Evolutionary conservation across 2,797 vertebrate species (phyloP).

Genomic region (Argya squamiceps): DNA sequence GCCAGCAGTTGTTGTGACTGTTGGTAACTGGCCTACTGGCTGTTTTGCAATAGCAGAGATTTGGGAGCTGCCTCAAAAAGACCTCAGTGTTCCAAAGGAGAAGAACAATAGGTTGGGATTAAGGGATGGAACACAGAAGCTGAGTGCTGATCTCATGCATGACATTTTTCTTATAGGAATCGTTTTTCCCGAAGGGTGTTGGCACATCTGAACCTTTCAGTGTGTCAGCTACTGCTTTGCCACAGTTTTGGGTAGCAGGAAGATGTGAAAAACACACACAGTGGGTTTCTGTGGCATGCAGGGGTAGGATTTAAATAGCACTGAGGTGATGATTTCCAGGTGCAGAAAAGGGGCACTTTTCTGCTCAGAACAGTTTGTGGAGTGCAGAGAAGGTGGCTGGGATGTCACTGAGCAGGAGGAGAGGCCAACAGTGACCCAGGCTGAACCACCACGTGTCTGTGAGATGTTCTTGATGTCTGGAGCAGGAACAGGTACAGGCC

Average conservation of each 20-base stretch:
- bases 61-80: slow-evolving; percentile 63
- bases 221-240: slow-evolving; percentile 28
- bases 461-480: not conserved
- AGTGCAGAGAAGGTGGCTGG: not conserved
- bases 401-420: not conserved
- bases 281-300: not conserved
- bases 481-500: not conserved
- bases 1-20: slow-evolving; percentile 57
- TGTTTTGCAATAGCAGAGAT: slow-evolving; percentile 54
- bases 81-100: slow-evolving; percentile 38
- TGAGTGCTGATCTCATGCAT: slow-evolving; percentile 30
- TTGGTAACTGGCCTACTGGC: slow-evolving; percentile 58
- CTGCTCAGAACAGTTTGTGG: not conserved
- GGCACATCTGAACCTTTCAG: slow-evolving; percentile 42
- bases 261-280: not conserved
- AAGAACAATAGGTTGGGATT: slow-evolving; percentile 54
- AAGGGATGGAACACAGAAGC: slow-evolving; percentile 39
- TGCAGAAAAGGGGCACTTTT: not conserved
- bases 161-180: slow-evolving; percentile 34
- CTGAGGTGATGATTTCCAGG: not conserved
- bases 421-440: not conserved
- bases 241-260: not conserved
- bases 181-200: not conserved
- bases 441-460: not conserved
- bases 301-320: not conserved